Evolutionary conservation across 2,888 invertebrate species (phyloP).

Genomic region (Crematogaster levior): DNA sequence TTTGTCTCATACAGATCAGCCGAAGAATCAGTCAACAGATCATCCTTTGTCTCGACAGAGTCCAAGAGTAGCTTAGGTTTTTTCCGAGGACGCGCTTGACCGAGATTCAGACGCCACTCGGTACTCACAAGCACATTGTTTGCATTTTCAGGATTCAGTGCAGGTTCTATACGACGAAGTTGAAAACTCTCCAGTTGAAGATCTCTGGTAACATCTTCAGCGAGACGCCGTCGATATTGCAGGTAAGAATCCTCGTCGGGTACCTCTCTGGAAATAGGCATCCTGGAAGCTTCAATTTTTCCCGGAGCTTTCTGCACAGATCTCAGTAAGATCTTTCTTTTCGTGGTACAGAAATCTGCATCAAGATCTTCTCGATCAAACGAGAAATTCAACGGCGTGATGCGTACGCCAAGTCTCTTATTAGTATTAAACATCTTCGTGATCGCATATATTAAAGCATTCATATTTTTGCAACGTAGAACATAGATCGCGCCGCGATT

Average conservation of each 20-base stretch:
- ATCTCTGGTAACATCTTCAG: slow-evolving; percentile 65
- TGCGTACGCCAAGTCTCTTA: slow-evolving; percentile 75
- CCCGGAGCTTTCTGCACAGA: slow-evolving; percentile 72
- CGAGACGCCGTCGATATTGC: slow-evolving; percentile 71
- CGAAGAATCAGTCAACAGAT: slow-evolving; percentile 40
- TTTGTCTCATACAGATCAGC: slow-evolving; percentile 16
- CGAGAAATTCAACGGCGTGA: slow-evolving; percentile 77
- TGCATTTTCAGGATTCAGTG: slow-evolving; percentile 62
- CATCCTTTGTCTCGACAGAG: slow-evolving; percentile 21
- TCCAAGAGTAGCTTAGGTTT: slow-evolving; percentile 62
- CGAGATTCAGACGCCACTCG: slow-evolving; percentile 77
- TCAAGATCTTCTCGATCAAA: slow-evolving; percentile 67
- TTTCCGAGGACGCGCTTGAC: slow-evolving; percentile 66
- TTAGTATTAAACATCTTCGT: slow-evolving; percentile 82
- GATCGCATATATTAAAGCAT: slow-evolving; percentile 78
- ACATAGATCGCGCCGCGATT: slow-evolving; percentile 81
- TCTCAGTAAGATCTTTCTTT: slow-evolving; percentile 70
- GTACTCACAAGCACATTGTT: slow-evolving; percentile 75
- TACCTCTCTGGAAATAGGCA: slow-evolving; percentile 71
- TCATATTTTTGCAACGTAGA: slow-evolving; percentile 79
- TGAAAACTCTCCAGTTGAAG: slow-evolving; percentile 71
- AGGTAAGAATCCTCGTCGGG: slow-evolving; percentile 74
- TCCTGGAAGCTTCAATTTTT: slow-evolving; percentile 41
- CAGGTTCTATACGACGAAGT: slow-evolving; percentile 54
- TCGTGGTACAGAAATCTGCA: slow-evolving; percentile 4